phyloP scores from a whole-genome alignment of 2,113 vertebrate genomes.

The Trematomus loennbergii region DNA sequence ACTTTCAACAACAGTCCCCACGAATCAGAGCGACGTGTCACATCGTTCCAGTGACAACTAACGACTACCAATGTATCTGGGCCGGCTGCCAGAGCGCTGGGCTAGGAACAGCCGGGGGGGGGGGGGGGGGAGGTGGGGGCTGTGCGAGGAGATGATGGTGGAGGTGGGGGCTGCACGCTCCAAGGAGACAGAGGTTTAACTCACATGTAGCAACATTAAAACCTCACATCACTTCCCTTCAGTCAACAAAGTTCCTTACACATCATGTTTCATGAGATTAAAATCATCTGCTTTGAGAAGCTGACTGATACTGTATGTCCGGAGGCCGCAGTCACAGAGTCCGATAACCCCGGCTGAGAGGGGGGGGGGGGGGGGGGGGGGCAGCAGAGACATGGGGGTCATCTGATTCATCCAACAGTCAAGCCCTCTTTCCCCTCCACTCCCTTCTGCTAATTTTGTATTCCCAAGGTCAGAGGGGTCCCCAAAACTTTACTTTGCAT shows the following conservation, averaged over 20 bases:
- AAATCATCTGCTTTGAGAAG: conserved; percentile 69
- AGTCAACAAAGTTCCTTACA: conserved; percentile 70
- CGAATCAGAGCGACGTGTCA: conserved; percentile 75
- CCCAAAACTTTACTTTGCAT: conserved; percentile 62
- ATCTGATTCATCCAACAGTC: conserved; percentile 53
- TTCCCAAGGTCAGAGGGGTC: conserved; percentile 68
- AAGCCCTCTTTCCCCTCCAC: conserved; percentile 7
- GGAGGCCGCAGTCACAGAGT: conserved; percentile 52
- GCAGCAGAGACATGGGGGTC: conserved; percentile 25
- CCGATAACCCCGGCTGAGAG: conserved; percentile 34
- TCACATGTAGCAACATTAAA: conserved; percentile 72
- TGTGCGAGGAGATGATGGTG: not conserved
- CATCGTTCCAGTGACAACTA: conserved; percentile 78
- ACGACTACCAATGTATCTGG: conserved; percentile 79
- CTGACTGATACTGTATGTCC: conserved; percentile 58
- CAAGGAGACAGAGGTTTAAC: conserved; percentile 70
- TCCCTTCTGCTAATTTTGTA: conserved; percentile 28
- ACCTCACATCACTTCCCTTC: conserved; percentile 67
- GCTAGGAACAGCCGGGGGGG: conserved; percentile 47
- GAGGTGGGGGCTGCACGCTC: conserved; percentile 41
- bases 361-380: not conserved
- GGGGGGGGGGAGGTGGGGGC: too few relatives aligned
- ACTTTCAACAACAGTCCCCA: conserved; percentile 75
- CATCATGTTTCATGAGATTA: conserved; percentile 68
- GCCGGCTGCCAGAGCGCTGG: conserved; percentile 69